phyloP scores from a whole-genome alignment of 2,113 vertebrate genomes.

The Labeo catla region DNA sequence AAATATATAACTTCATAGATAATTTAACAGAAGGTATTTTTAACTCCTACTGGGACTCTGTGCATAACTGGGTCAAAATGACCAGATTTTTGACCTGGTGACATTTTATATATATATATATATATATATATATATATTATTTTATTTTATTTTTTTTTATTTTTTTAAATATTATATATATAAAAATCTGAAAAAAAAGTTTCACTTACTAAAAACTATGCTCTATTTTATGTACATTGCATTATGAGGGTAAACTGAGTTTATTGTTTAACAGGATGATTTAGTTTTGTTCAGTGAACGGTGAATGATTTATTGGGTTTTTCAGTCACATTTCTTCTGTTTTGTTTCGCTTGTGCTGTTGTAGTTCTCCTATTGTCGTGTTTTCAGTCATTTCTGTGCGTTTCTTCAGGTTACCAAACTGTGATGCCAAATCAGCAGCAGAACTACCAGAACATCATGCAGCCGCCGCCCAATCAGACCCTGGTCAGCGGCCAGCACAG shows the following conservation, averaged over 20 bases:
- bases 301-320: neutral
- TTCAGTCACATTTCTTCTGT: neutral
- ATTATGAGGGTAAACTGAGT: neutral
- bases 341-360: neutral
- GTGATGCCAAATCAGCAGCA: conserved; percentile 87
- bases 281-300: neutral
- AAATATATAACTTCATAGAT: too few relatives aligned
- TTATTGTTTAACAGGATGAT: neutral
- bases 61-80: too few relatives aligned
- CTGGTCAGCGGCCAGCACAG: conserved; percentile 75
- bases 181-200: too few relatives aligned
- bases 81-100: too few relatives aligned
- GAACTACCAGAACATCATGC: conserved; percentile 86
- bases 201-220: too few relatives aligned
- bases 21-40: too few relatives aligned
- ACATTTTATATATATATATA: too few relatives aligned
- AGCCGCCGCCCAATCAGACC: conserved; percentile 71
- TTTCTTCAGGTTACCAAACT: conserved; percentile 82
- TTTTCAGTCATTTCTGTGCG: neutral
- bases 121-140: too few relatives aligned
- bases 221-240: too few relatives aligned
- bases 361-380: neutral
- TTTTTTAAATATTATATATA: too few relatives aligned
- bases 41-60: too few relatives aligned
- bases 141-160: too few relatives aligned